These are phyloP conservation scores for Bambusicola thoracicus DNA, from an alignment of 2,113 vertebrate genomes.

Conservation along the genomic window DNA sequence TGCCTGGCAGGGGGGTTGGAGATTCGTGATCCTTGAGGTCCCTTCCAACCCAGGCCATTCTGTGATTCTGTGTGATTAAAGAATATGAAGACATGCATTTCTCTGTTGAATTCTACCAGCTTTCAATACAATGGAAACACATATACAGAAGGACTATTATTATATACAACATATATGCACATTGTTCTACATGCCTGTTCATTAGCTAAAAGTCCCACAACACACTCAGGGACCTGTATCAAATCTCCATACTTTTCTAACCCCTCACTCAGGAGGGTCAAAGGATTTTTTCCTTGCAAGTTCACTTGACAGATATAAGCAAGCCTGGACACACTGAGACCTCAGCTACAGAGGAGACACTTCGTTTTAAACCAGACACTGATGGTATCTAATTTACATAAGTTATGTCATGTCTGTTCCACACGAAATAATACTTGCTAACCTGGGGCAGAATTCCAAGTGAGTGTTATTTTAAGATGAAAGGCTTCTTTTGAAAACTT, in stretches of 20 bases:
- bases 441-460: not conserved
- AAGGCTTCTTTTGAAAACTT: not conserved
- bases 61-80: too few relatives aligned
- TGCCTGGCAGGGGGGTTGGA: too few relatives aligned
- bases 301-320: not conserved
- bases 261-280: not conserved
- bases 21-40: too few relatives aligned
- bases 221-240: not conserved
- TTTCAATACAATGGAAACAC: not conserved
- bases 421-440: not conserved
- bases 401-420: not conserved
- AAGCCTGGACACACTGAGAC: not conserved
- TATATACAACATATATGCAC: not conserved
- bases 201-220: not conserved
- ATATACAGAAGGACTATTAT: not conserved
- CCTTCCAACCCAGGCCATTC: too few relatives aligned
- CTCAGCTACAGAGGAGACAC: not conserved
- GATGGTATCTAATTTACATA: not conserved
- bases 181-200: not conserved
- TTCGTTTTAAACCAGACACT: not conserved
- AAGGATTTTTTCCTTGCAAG: not conserved
- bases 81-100: not conserved
- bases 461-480: not conserved
- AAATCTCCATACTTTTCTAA: not conserved
- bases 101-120: not conserved